Evolutionary conservation across 2,113 vertebrate species (phyloP), one percentile per base, ranked within the genome.

Genomic region (Tretioscincus oriximinensis): DNA sequence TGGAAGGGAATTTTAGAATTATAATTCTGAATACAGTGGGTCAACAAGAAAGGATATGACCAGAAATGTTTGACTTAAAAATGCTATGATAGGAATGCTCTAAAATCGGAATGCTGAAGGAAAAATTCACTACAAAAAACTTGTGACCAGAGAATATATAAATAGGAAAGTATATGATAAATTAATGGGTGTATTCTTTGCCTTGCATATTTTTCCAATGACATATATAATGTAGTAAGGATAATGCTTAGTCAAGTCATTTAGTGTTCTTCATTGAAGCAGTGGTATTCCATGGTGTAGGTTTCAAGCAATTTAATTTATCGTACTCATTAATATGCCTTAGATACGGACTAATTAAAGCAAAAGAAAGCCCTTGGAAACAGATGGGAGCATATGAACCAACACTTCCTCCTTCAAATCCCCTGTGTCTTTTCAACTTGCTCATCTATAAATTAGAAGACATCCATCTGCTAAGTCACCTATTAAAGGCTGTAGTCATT

Each of bases 381-480:
- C 73, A 81, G 64, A 75, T 75, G 80, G 77, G 64, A 60, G 24
- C 67, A 5, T 60, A 61, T 47, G 51, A 68, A 61, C 64, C 35
- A 76, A 24, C 10, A 58, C 31, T 29, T 7, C 49, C 51, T 75
- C 64, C 31, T 69, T 9, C 73, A 69, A 75, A 61, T 81, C 80
- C 51, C 80, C 31, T 28, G 35, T 60, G 80, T 31, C 73, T 28
- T 81, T 81, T 81, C 60, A 81, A 60, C 51, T 28, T 8, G 31
- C 64, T 45, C 29, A 74, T 60, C 80, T 47, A 81, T 75, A 75
- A 60, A 81, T 81, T 69, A 29, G 49, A 75, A 73, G 31, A 24
- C 31, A 16, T 47, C 16, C 22, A 68, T 68, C 31, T 60, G 64
- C 51, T 65, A 68, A 22, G 18, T 75, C 51, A 47, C 51, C 49